These are phyloP conservation scores for Troides helena DNA, from an alignment of 2,888 invertebrate species.

Conservation along the genomic window DNA sequence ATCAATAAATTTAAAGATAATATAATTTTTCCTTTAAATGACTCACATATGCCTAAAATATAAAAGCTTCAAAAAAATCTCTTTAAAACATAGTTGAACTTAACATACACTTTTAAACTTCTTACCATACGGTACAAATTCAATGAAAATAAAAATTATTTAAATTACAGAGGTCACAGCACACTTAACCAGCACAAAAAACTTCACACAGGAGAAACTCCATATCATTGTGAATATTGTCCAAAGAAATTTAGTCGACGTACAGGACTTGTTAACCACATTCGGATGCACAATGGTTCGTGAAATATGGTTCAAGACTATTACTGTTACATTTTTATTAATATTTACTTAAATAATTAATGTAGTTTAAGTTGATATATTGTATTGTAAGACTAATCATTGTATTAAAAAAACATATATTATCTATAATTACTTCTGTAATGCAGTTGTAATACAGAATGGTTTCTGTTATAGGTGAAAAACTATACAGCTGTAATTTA, in stretches of 20 bases:
- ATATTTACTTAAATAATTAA: not conserved
- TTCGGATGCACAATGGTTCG: slow-evolving; percentile 68
- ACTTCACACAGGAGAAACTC: slow-evolving; percentile 64
- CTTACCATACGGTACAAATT: not conserved
- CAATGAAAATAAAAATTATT: not conserved
- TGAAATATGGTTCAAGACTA: not conserved
- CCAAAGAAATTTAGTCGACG: slow-evolving; percentile 66
- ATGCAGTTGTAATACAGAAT: not conserved
- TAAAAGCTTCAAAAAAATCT: no score
- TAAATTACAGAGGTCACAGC: slow-evolving; percentile 63
- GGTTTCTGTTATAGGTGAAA: slow-evolving; percentile 56
- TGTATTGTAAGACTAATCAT: no score
- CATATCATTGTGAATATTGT: slow-evolving; percentile 72
- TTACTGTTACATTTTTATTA: not conserved
- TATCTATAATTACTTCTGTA: no score
- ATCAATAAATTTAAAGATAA: no score
- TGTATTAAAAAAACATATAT: no score
- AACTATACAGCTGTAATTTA: slow-evolving; percentile 63
- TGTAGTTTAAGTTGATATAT: no score
- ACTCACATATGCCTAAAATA: no score
- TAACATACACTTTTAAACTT: not conserved
- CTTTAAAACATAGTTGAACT: no score
- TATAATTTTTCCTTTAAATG: no score
- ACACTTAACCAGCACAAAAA: slow-evolving; percentile 69
- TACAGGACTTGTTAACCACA: slow-evolving; percentile 67